A percentile compares a stretch with the other conserved stretches of the same genome.
These are phyloP conservation scores for Muscicapa adusta DNA, from an alignment of 2,113 vertebrate genomes.

Conservation along the genomic window DNA sequence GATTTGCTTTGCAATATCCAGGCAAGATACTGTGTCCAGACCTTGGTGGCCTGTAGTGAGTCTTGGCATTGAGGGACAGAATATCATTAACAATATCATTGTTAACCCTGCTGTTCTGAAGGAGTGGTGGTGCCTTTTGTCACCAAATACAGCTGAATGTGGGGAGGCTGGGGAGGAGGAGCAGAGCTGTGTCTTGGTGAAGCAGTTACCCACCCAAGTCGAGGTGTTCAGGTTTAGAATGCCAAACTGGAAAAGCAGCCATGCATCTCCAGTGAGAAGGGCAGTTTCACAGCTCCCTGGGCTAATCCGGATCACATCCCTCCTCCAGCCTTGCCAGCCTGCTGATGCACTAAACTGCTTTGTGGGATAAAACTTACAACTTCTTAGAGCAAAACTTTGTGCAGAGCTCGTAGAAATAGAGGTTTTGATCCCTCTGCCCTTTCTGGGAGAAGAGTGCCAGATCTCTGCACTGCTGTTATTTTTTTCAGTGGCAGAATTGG, in stretches of 20 bases:
- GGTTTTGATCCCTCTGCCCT: neutral
- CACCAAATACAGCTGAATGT: fast-evolving
- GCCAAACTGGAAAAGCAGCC: neutral
- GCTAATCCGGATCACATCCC: neutral
- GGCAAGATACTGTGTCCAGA: fast-evolving
- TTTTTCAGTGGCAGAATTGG: neutral
- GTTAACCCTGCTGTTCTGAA: neutral
- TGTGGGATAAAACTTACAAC: neutral
- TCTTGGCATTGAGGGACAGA: neutral
- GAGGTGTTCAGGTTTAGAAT: neutral
- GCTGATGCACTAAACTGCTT: neutral
- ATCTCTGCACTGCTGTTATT: neutral
- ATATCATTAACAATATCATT: fast-evolving
- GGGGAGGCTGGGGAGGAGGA: fast-evolving
- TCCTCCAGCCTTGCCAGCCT: neutral
- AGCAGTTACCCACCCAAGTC: fast-evolving
- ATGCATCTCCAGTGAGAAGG: neutral
- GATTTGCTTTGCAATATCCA: neutral
- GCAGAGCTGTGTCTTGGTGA: neutral
- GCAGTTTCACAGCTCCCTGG: neutral
- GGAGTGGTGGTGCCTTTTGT: fast-evolving
- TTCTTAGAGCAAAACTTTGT: neutral
- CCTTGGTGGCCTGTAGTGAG: neutral
- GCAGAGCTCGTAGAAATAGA: neutral
- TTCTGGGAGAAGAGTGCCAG: neutral